These are phyloP conservation scores for Theretra japonica DNA, from an alignment of 2,888 invertebrate genomes.

Conservation along the genomic window DNA sequence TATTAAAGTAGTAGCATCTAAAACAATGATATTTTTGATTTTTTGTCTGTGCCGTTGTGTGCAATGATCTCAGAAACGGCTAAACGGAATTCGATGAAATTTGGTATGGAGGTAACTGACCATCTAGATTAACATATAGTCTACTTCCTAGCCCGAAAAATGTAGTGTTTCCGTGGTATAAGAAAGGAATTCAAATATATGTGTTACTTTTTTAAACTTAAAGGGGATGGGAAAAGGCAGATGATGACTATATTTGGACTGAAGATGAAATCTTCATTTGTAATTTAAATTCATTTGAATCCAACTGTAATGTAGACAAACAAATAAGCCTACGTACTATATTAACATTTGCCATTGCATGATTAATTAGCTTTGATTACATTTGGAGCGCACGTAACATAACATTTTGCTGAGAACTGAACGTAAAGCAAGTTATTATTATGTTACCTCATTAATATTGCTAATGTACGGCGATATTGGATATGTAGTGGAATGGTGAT, in stretches of 20 bases:
- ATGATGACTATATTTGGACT: background rate
- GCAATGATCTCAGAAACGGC: too few species aligned
- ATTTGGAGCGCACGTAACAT: constrained; percentile 21
- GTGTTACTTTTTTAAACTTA: too few species aligned
- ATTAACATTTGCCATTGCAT: constrained; percentile 23
- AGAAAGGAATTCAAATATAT: too few species aligned
- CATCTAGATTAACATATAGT: too few species aligned
- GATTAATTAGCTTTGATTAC: constrained; percentile 29
- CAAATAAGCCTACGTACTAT: background rate
- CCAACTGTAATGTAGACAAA: background rate
- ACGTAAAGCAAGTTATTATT: background rate
- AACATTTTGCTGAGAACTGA: constrained; percentile 10
- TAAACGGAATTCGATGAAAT: too few species aligned
- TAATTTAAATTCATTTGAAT: constrained; percentile 19
- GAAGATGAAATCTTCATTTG: constrained; percentile 7
- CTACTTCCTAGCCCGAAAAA: too few species aligned
- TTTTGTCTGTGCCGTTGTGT: too few species aligned
- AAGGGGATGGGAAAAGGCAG: too few species aligned
- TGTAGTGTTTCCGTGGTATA: too few species aligned
- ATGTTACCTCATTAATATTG: background rate
- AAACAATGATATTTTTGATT: too few species aligned
- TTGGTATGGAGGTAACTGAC: too few species aligned
- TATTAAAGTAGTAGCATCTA: too few species aligned
- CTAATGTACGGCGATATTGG: background rate
- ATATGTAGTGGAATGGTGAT: background rate